Evolutionary conservation across 2,113 vertebrate genomes (phyloP), one percentile per base, ranked within the genome.

Genomic region (Thunnus maccoyii): DNA sequence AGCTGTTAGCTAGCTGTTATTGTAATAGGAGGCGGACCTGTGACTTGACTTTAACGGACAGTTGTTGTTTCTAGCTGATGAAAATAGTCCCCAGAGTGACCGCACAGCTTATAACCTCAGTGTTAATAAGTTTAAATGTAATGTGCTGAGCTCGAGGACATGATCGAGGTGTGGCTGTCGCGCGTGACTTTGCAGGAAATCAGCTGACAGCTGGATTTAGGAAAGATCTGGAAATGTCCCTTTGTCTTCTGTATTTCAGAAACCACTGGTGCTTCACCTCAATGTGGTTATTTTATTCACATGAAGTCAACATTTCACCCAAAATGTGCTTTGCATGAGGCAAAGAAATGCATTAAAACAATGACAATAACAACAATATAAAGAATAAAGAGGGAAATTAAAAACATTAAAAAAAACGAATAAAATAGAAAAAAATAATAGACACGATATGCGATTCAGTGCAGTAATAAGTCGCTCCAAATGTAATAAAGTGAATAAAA

Each of bases 101-200:
- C 18, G 2, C 8, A 7, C 17, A 10, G 30, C 18, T 14, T 41
- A 41, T 9, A 7, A 41, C 9, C 9, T 41, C 36, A 9, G 20
- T 46, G 5, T 54, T 3, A 18, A 20, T 5, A 16, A 1, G 15
- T 0, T 41, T 6, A 41, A 41, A 41, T 7, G 36, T 41, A 41
- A 41, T 9, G 36, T 41, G 66, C 48, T 8, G 54, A 60, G 0
- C 52, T 16, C 11, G 57, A 66, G 63, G 22, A n/a, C 67, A 44
- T 3, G 7, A 27, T n/a, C 14, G 62, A 73, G 56, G 79, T 55
- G 70, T 14, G 67, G 67, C 2, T 30, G 74, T 8, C 0, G 56
- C 72, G 20, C 76, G 51, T 80, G 84, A 86, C 80, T 55, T 56
- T 57, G 8, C 79, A 61, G 36, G 56, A 67, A 69, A 36, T 54